Conservation (phyloP, 2,888 invertebrate genomes). For the Parasteatoda lunata region DNA sequence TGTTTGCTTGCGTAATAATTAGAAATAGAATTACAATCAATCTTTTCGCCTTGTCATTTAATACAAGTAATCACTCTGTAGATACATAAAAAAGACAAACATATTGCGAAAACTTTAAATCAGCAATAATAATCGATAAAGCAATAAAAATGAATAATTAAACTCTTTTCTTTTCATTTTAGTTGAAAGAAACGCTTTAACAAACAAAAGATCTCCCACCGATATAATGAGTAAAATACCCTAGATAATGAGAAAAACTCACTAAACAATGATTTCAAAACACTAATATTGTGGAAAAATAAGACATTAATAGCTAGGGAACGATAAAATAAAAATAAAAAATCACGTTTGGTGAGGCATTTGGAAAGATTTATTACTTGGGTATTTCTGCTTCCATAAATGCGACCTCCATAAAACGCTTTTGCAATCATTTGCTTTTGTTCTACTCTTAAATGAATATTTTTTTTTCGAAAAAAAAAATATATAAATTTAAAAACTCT, state of each 20-base stretch:
- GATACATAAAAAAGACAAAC: too few relatives aligned
- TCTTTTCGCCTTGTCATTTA: too few relatives aligned
- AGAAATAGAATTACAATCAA: too few relatives aligned
- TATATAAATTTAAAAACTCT: neutral
- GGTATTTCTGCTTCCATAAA: constrained; percentile 27
- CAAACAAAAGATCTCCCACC: constrained; percentile 16
- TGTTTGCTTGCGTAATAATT: too few relatives aligned
- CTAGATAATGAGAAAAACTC: constrained; percentile 55
- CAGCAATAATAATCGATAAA: neutral
- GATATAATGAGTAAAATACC: constrained; percentile 34
- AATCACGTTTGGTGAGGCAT: constrained; percentile 22
- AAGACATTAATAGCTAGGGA: constrained; percentile 47
- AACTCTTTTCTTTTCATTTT: constrained; percentile 1
- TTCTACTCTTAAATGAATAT: constrained; percentile 33
- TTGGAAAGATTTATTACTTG: constrained; percentile 49
- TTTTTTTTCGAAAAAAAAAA: constrained; percentile 6
- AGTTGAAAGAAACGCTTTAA: neutral
- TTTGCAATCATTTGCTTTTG: constrained; percentile 33
- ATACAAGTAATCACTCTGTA: too few relatives aligned
- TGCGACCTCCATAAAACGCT: constrained; percentile 38
- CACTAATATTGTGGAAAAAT: constrained; percentile 43
- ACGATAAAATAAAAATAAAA: constrained; percentile 3
- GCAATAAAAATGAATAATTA: constrained; percentile 3
- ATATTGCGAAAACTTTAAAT: too few relatives aligned
- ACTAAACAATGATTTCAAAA: constrained; percentile 49